phyloP scores from a whole-genome alignment of 2,888 invertebrate species.

The Epinotia ramella region DNA sequence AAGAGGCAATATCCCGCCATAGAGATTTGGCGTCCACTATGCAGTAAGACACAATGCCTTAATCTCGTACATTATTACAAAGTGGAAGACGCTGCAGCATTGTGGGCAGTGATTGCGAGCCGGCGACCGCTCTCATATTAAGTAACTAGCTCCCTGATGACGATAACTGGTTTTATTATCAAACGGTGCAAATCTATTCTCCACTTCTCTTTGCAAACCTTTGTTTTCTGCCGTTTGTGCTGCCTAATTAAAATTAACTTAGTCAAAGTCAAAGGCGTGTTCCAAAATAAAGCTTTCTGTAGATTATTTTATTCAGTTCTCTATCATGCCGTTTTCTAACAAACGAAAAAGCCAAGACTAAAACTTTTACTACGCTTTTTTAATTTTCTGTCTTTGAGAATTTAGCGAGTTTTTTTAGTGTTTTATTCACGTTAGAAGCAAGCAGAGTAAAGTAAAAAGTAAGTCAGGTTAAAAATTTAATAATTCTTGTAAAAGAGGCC shows the following conservation, averaged over 20 bases:
- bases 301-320: constrained; percentile 45
- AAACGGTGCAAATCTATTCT: constrained; percentile 40
- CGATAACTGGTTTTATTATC: constrained; percentile 27
- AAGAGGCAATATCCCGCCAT: constrained; percentile 59
- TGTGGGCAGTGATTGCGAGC: constrained; percentile 39
- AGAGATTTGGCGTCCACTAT: constrained; percentile 58
- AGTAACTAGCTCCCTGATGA: constrained; percentile 41
- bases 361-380: constrained; percentile 37
- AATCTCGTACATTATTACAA: constrained; percentile 46
- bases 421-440: constrained; percentile 38
- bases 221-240: constrained; percentile 37
- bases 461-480: constrained; percentile 33
- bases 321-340: constrained; percentile 40
- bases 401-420: constrained; percentile 35
- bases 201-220: constrained; percentile 35
- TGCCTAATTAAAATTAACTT: constrained; percentile 45
- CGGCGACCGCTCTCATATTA: constrained; percentile 34
- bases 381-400: constrained; percentile 41
- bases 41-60: constrained; percentile 46
- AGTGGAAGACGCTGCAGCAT: constrained; percentile 41
- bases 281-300: constrained; percentile 45
- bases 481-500: constrained; percentile 26
- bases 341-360: constrained; percentile 40
- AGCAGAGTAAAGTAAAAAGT: constrained; percentile 30
- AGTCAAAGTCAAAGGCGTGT: constrained; percentile 41